Evolutionary conservation across 2,888 invertebrate genomes (phyloP).

Genomic region (Limenitis camilla): DNA sequence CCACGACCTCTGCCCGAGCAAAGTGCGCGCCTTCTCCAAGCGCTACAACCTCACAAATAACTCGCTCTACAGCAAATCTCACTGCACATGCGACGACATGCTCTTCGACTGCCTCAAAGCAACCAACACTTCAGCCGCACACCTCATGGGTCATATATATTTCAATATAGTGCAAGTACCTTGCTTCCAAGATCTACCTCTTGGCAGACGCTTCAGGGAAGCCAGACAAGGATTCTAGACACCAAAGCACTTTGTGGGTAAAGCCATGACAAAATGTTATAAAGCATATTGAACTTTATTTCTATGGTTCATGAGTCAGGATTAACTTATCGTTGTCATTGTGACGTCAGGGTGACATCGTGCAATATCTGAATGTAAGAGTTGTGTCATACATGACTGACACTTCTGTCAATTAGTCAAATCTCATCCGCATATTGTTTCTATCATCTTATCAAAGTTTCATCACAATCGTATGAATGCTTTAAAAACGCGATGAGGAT

Average conservation of each 20-base stretch:
- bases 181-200: conserved; percentile 77
- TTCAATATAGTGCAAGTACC: conserved; percentile 87
- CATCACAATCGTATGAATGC: no score
- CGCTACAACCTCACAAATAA: conserved; percentile 90
- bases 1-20: conserved; percentile 93
- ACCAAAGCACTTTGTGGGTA: not conserved
- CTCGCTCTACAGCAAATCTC: conserved; percentile 89
- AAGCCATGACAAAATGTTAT: no score
- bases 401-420: no score
- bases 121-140: conserved; percentile 81
- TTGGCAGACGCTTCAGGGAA: conserved; percentile 61
- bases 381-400: no score
- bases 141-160: conserved; percentile 87
- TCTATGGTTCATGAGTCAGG: no score
- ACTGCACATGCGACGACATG: conserved; percentile 90
- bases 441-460: no score
- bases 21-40: conserved; percentile 79
- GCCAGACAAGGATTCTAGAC: conserved; percentile 70
- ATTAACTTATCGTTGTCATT: no score
- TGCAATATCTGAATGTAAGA: no score
- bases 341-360: no score
- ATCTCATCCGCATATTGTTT: no score
- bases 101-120: conserved; percentile 87
- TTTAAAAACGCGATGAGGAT: no score
- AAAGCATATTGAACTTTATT: no score